Evolutionary conservation across 2,113 vertebrate species (phyloP).

Genomic region (Macquaria ambigua): DNA sequence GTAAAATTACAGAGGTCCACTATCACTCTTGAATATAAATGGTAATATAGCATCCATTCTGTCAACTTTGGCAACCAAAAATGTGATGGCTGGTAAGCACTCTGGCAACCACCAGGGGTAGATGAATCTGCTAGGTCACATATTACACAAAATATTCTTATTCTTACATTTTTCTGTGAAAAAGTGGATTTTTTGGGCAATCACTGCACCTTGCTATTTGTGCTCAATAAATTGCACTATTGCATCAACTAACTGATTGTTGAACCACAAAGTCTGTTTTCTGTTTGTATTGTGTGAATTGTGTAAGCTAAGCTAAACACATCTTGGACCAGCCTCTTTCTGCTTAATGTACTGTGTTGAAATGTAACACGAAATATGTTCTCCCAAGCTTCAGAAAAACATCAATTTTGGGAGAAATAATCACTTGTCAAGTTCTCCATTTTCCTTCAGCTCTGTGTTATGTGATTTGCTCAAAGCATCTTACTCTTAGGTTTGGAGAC

Average conservation of each 20-base stretch:
- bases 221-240: not conserved
- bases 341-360: not conserved
- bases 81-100: not conserved
- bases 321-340: not conserved
- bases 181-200: too few species aligned
- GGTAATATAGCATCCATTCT: not conserved
- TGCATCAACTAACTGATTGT: not conserved
- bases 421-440: conserved; percentile 43
- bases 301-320: too few species aligned
- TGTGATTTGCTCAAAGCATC: conserved; percentile 54
- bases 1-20: not conserved
- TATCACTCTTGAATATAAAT: not conserved
- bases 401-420: conserved; percentile 45
- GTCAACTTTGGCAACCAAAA: not conserved
- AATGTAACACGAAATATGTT: not conserved
- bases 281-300: not conserved
- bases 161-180: too few species aligned
- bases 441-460: conserved; percentile 33
- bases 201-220: not conserved
- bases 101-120: too few species aligned
- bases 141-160: too few species aligned
- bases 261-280: not conserved
- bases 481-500: conserved; percentile 44
- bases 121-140: not conserved
- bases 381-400: conserved; percentile 28